Evolutionary conservation across 2,888 invertebrate species (phyloP).

Genomic region (Pediacus dermestoides): DNA sequence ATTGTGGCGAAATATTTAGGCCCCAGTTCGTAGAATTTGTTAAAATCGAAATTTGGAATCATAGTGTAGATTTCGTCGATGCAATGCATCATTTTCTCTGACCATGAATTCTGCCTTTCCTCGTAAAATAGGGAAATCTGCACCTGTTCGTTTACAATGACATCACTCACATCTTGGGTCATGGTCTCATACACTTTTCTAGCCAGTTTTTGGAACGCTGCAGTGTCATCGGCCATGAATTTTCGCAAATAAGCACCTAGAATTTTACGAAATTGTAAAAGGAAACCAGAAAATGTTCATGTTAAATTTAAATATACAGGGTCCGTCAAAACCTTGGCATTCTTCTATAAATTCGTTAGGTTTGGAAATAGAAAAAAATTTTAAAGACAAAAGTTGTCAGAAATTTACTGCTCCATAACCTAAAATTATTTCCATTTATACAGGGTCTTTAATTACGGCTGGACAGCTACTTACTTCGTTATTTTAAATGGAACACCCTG

Average conservation of each 20-base stretch:
- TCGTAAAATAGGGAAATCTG: constrained; percentile 39
- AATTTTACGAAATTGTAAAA: too few species aligned
- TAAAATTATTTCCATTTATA: too few species aligned
- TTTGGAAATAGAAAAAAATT: too few species aligned
- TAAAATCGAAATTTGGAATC: constrained; percentile 44
- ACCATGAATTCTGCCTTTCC: constrained; percentile 34
- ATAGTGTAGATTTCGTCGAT: constrained; percentile 42
- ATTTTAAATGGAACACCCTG: too few species aligned
- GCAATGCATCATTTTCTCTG: constrained; percentile 41
- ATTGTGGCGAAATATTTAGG: constrained; percentile 34
- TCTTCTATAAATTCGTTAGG: too few species aligned
- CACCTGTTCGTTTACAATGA: constrained; percentile 46
- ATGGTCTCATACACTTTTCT: constrained; percentile 46
- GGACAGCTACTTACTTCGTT: too few species aligned
- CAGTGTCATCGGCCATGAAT: constrained; percentile 42
- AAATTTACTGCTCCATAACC: too few species aligned
- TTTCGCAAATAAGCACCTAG: constrained; percentile 35
- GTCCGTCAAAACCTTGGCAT: too few species aligned
- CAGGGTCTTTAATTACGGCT: too few species aligned
- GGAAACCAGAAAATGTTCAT: too few species aligned
- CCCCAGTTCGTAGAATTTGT: constrained; percentile 36
- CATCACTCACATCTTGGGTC: constrained; percentile 47
- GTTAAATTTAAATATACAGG: too few species aligned
- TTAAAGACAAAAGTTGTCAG: too few species aligned
- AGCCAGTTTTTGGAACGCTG: constrained; percentile 39